These are phyloP conservation scores for Danaus chrysippus DNA, from an alignment of 2,888 invertebrate species.

Conservation along the genomic window DNA sequence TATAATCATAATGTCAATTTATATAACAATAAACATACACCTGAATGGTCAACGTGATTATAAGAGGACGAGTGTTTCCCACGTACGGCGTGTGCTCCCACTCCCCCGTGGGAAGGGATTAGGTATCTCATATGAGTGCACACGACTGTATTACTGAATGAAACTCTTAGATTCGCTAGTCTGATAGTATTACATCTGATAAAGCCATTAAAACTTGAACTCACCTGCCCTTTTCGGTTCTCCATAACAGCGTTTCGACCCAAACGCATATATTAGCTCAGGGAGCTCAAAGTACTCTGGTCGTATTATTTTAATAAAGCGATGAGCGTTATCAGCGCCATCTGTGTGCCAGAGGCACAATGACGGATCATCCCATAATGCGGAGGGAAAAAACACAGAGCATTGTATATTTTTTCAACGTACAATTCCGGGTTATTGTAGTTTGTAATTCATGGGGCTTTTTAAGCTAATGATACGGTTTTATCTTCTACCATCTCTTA, in stretches of 20 bases:
- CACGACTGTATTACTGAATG: slow-evolving; percentile 55
- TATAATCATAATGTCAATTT: too few species aligned
- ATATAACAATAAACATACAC: not conserved
- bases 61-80: slow-evolving; percentile 43
- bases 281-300: slow-evolving; percentile 47
- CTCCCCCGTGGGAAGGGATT: slow-evolving; percentile 74
- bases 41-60: slow-evolving; percentile 19
- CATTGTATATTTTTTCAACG: slow-evolving; percentile 60
- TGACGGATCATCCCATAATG: slow-evolving; percentile 76
- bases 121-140: slow-evolving; percentile 65
- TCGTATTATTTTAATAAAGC: slow-evolving; percentile 65
- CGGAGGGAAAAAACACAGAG: slow-evolving; percentile 58
- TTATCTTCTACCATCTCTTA: slow-evolving; percentile 60
- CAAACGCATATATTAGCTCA: slow-evolving; percentile 27
- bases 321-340: slow-evolving; percentile 71
- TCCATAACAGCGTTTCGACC: not conserved
- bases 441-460: slow-evolving; percentile 73
- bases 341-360: slow-evolving; percentile 65
- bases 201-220: slow-evolving; percentile 45
- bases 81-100: slow-evolving; percentile 54
- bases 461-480: slow-evolving; percentile 78
- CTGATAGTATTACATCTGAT: slow-evolving; percentile 52
- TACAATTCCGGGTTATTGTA: slow-evolving; percentile 68
- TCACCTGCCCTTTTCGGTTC: slow-evolving; percentile 36
- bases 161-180: slow-evolving; percentile 56